Evolutionary conservation across 2,888 invertebrate genomes (phyloP).

Genomic region (Shargacucullia verbasci): DNA sequence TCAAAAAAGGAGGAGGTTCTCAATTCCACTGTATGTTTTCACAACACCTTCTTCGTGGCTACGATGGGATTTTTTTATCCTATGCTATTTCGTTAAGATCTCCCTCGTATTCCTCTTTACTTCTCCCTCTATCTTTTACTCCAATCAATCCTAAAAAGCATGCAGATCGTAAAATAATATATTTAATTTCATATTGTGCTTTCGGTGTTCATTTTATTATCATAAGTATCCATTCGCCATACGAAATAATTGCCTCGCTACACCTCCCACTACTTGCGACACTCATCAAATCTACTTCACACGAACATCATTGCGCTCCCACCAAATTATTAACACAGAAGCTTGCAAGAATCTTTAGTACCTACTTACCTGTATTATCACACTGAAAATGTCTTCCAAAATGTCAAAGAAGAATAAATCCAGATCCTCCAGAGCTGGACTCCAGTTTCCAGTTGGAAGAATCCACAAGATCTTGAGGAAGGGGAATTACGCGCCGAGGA

Average conservation of each 20-base stretch:
- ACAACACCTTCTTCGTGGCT: no score
- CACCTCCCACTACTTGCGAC: conserved; percentile 3
- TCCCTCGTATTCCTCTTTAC: no score
- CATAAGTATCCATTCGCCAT: not conserved
- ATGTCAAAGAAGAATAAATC: conserved; percentile 61
- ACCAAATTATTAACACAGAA: not conserved
- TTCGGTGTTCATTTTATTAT: no score
- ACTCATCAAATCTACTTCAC: conserved; percentile 1
- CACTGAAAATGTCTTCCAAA: conserved; percentile 59
- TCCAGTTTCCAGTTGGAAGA: conserved; percentile 88
- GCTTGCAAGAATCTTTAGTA: not conserved
- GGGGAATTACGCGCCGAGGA: conserved; percentile 90
- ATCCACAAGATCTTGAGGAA: conserved; percentile 89
- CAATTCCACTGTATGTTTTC: no score
- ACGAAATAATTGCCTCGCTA: not conserved
- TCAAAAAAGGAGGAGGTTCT: no score
- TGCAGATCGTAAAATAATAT: no score
- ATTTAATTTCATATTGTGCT: no score
- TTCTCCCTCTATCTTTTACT: no score
- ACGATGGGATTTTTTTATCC: no score
- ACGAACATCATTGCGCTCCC: not conserved
- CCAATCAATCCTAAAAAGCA: no score
- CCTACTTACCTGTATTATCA: not conserved
- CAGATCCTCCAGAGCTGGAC: conserved; percentile 85
- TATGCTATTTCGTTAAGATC: no score